Evolutionary conservation across 2,888 invertebrate genomes (phyloP).

Genomic region (Ethmia dodecea): DNA sequence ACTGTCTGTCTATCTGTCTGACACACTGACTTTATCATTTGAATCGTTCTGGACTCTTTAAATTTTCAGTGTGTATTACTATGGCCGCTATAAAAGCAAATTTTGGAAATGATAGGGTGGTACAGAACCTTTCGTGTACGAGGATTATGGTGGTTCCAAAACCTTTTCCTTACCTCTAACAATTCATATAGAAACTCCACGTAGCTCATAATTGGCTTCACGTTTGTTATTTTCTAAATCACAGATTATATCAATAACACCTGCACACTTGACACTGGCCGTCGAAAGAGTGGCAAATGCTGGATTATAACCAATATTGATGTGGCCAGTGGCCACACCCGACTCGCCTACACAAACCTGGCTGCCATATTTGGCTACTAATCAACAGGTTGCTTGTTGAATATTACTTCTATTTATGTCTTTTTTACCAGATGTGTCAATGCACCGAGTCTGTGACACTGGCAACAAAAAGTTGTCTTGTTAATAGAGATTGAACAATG

Average conservation of each 20-base stretch:
- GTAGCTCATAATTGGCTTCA: constrained; percentile 45
- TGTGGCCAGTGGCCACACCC: constrained; percentile 56
- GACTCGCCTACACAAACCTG: constrained; percentile 55
- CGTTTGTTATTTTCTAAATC: constrained; percentile 13
- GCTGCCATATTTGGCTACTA: constrained; percentile 48
- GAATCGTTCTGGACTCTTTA: too few species aligned
- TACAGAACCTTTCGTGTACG: too few species aligned
- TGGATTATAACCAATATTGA: constrained; percentile 43
- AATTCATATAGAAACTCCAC: constrained; percentile 62
- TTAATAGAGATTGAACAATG: too few species aligned
- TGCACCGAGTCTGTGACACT: too few species aligned
- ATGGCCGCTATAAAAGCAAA: too few species aligned
- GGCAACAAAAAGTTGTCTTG: too few species aligned
- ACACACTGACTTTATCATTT: too few species aligned
- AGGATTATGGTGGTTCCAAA: neutral
- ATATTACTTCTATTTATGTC: constrained; percentile 14
- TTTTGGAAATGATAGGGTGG: too few species aligned
- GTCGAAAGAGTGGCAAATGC: constrained; percentile 42
- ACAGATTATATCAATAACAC: constrained; percentile 20
- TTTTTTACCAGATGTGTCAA: too few species aligned
- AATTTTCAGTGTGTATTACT: too few species aligned
- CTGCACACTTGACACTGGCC: constrained; percentile 33
- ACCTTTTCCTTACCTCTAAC: constrained; percentile 60
- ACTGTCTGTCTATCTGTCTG: too few species aligned
- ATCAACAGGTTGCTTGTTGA: constrained; percentile 38